Conservation (phyloP, 2,113 vertebrate genomes). For the Callopanchax toddi region DNA sequence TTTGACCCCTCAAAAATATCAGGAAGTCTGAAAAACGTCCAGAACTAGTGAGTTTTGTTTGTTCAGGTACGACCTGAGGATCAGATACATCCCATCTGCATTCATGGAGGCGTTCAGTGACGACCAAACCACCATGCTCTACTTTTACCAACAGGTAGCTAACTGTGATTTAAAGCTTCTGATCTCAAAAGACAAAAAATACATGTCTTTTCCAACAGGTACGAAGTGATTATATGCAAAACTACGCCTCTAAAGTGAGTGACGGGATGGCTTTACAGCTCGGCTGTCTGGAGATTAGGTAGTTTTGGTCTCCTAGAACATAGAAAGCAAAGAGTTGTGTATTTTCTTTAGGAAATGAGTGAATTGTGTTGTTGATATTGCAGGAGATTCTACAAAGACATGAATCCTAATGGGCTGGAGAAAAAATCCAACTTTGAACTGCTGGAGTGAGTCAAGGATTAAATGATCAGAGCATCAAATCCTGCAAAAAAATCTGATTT, state of each 20-base stretch:
- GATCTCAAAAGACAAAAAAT: not conserved
- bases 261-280: constrained; percentile 95
- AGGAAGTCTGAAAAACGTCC: not conserved
- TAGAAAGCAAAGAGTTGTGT: not conserved
- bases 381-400: constrained; percentile 96
- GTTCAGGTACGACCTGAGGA: constrained; percentile 90
- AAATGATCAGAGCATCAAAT: not conserved
- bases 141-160: constrained; percentile 93
- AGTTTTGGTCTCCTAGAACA: not conserved
- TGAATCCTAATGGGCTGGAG: constrained; percentile 91
- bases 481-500: not conserved
- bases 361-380: not conserved
- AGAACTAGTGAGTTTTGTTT: not conserved
- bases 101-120: constrained; percentile 87
- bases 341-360: not conserved
- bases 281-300: constrained; percentile 95
- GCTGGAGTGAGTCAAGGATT: constrained; percentile 86
- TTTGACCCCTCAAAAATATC: no score
- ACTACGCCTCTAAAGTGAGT: constrained; percentile 89
- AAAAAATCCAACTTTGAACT: constrained; percentile 95
- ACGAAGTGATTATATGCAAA: constrained; percentile 91
- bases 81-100: constrained; percentile 88
- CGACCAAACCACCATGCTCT: constrained; percentile 90
- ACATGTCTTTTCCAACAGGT: constrained; percentile 73
- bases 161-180: not conserved